A percentile compares a stretch with the other conserved stretches of the same genome.
phyloP scores from a whole-genome alignment of 2,797 vertebrate species.

The Helicolenus hilgendorfi region DNA sequence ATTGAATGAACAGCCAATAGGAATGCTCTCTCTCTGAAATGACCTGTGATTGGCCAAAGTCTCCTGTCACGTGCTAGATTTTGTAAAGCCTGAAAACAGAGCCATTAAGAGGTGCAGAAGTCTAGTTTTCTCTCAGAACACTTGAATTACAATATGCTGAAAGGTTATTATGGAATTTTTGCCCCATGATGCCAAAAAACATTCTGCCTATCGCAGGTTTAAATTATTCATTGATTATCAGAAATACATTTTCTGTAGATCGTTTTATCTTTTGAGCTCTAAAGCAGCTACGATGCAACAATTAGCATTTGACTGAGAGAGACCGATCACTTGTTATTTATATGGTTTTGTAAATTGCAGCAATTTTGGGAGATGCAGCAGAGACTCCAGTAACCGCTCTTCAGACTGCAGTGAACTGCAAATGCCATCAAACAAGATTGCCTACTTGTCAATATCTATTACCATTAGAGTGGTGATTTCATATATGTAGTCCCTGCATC shows the following conservation, averaged over 20 bases:
- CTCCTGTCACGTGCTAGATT: too few species aligned
- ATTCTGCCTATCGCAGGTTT: too few species aligned
- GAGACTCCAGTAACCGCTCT: not conserved
- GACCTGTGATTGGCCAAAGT: too few species aligned
- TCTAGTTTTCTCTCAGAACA: too few species aligned
- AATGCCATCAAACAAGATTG: constrained; percentile 50
- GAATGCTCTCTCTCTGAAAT: too few species aligned
- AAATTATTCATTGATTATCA: not conserved
- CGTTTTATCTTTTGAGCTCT: not conserved
- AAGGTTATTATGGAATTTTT: too few species aligned
- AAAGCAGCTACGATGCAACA: not conserved
- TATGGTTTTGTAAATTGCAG: constrained; percentile 31
- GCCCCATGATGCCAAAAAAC: too few species aligned
- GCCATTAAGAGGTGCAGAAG: too few species aligned
- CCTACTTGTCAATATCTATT: constrained; percentile 70
- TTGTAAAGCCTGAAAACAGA: too few species aligned
- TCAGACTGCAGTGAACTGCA: constrained; percentile 27
- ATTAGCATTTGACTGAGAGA: not conserved
- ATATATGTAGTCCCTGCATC: constrained; percentile 58
- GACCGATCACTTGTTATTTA: not conserved
- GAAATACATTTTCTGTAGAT: not conserved
- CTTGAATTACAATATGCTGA: too few species aligned
- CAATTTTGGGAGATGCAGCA: constrained; percentile 1
- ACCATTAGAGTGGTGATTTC: constrained; percentile 56
- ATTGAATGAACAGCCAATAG: too few species aligned